Evolutionary conservation across 1,140 invertebrate species (phyloP), one percentile per base, ranked within the genome.

Genomic region (Formica selysi): DNA sequence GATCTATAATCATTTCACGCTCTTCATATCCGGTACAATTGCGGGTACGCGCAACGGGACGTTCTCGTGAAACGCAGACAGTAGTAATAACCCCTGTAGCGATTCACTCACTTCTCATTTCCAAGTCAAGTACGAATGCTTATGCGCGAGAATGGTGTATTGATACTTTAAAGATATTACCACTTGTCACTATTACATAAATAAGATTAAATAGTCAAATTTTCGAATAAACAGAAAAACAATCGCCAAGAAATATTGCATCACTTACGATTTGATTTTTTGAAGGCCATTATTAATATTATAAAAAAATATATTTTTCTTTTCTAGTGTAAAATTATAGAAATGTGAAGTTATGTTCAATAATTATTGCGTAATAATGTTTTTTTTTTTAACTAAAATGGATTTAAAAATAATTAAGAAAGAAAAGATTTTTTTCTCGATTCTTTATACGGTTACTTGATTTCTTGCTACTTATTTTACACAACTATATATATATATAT

Each of bases 1-100:
- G 84, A 86, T 86, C 74, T 86, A 86, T 86, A 86, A 86, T 86
- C 64, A 86, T 70, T 86, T 86, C 76, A 68, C 83, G 64, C 83
- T 85, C 48, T 51, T 16, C 76, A 80, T 70, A 68, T 86, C 76
- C 84, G 76, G 41, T 67, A 38, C 11, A 76, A 36, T 76, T 36
- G 26, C 41, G 41, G 62, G 22, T 22, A 22, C 22, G 22, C 38
- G 32, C 44, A 80, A 80, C 81, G 71, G 71, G 59, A 65, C 13
- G 32, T 36, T 48, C 36, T 32, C 7, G 41, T 61, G 36, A 36
- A 26, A 57, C 13, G 22, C 13, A 84, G 59, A 84, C 68, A 62
- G 62, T 80, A 80, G 51, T 80, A 78, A 85, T 85, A 65, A 44
- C 10, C 11, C 44, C 32, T 4, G 38, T 26, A 54, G 44, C 71